Percentiles rank a stretch among this genome's conserved stretches.
Evolutionary conservation across 2,888 invertebrate genomes (phyloP).

Genomic region (Hyposoter didymator): DNA sequence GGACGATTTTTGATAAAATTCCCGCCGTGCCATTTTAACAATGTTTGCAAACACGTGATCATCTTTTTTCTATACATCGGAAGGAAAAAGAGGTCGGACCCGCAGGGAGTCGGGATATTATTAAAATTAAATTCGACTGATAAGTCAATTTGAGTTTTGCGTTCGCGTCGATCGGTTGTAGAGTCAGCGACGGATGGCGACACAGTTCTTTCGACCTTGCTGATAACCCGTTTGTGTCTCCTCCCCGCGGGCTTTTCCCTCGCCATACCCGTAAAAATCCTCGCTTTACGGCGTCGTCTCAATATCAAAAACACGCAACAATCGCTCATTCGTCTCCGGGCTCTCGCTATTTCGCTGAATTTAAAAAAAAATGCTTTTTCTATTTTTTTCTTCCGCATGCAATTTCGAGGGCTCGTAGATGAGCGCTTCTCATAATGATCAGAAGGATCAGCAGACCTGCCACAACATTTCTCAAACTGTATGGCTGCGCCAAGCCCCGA

Average conservation of each 20-base stretch:
- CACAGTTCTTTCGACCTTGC: constrained; percentile 61
- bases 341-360: not conserved
- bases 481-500: constrained; percentile 18
- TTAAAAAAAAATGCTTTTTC: not conserved
- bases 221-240: constrained; percentile 62
- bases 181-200: constrained; percentile 18
- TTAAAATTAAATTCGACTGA: constrained; percentile 14
- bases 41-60: too few species aligned
- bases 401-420: not conserved
- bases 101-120: not conserved
- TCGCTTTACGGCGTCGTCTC: constrained; percentile 2
- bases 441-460: constrained; percentile 37
- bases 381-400: not conserved
- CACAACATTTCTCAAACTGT: constrained; percentile 41
- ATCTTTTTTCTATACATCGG: not conserved
- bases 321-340: not conserved
- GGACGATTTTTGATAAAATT: too few species aligned
- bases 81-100: not conserved
- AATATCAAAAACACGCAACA: not conserved
- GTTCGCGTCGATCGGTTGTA: not conserved
- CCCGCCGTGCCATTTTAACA: too few species aligned
- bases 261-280: constrained; percentile 7
- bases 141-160: constrained; percentile 11
- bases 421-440: not conserved
- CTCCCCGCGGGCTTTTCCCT: constrained; percentile 21